Base-by-base conservation (phyloP, 1,140 invertebrate species). In the Brachionus manjavacas region DNA sequence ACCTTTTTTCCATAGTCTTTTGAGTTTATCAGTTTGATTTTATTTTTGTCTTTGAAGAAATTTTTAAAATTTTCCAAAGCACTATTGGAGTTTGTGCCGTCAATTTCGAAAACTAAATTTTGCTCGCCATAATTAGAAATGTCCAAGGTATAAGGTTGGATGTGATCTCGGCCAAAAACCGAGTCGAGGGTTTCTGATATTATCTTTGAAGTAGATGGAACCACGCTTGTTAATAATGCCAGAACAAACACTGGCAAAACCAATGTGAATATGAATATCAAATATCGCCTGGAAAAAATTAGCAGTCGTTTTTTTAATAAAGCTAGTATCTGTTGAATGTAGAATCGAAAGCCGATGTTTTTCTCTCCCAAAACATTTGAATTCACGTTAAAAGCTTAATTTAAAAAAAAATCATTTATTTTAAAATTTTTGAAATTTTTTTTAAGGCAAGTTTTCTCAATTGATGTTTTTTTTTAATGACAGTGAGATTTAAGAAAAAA, bases 171-270 rank as follows among this genome's bases (percentile, higher is more conserved):
- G 6, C 79, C 52, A 12, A 81, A 68, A 25, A 43, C 41, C 7
- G 52, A 43, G 12, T 81, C 64, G 1, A 81, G 9, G 0, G 79
- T 68, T 25, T 68, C 49, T 1, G 64, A 25, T 6, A 81, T 41
- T 12, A 81, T 11, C n/a, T 31, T 23, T 60, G 79, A 81, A 39
- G 79, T 68, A n/a, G 79, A 81, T n/a, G 81, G 81, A 8, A 83
- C 41, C 1, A 70, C 14, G 23, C 11, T 16, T 7, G 60, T 28
- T 43, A 60, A 46, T 6, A 83, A 4, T 43, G 35, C 14, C 23
- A 43, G 60, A 12, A 83, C 14, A 3, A 72, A 28, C 8, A 83
- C 31, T n/a, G 81, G 64, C 25, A 83, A 11, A 8, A 68, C 14
- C 3, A 83, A 12, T 1, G 52, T 55, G 25, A 52, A 46, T 12